Evolutionary conservation across 2,113 vertebrate species (phyloP).

Genomic region (Excalfactoria chinensis): DNA sequence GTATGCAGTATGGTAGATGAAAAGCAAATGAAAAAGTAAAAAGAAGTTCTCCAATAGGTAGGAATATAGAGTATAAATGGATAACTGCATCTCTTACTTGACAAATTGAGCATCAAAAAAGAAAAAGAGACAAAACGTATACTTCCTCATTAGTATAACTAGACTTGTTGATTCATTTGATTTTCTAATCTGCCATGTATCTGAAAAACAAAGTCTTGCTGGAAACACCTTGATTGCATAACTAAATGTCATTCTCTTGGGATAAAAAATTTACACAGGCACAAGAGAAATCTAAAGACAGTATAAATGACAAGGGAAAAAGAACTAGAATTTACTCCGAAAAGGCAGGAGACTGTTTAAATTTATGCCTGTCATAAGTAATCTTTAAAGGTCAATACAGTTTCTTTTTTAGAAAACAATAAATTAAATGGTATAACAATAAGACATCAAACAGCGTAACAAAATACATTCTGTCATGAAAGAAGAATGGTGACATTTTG

Average conservation of each 20-base stretch:
- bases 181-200: background rate
- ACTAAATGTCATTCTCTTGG: background rate
- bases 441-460: background rate
- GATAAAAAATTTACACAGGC: background rate
- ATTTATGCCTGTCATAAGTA: slow-evolving; percentile 1
- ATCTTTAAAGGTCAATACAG: slow-evolving; percentile 42
- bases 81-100: background rate
- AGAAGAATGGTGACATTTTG: slow-evolving; percentile 21
- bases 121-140: background rate
- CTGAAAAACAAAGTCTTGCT: background rate
- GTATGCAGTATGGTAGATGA: background rate
- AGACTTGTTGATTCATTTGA: background rate
- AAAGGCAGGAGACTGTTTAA: slow-evolving; percentile 10
- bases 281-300: background rate
- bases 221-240: background rate
- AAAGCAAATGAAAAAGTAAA: background rate
- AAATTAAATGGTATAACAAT: background rate
- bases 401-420: slow-evolving; percentile 27
- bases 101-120: background rate
- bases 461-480: background rate
- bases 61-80: background rate
- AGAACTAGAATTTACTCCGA: background rate
- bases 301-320: background rate
- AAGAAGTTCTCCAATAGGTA: background rate
- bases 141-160: background rate